These are phyloP conservation scores for Gadopsis marmoratus DNA, from an alignment of 2,797 vertebrate species.

Conservation along the genomic window DNA sequence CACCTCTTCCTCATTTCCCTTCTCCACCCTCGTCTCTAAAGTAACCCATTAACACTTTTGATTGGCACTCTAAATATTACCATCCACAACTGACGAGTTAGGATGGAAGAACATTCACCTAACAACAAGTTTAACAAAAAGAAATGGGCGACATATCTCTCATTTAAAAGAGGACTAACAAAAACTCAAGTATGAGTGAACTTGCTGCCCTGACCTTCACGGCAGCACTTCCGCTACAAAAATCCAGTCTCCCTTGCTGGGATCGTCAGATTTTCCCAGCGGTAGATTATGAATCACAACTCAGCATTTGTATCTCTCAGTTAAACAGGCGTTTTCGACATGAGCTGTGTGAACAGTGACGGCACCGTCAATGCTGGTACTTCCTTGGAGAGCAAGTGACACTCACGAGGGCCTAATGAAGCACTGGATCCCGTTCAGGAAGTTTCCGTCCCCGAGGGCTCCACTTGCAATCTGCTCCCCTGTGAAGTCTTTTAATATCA, in stretches of 20 bases:
- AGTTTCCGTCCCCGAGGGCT: slow-evolving; percentile 55
- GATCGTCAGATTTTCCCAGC: background rate
- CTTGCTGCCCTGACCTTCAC: background rate
- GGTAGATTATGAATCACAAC: background rate
- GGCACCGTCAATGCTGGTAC: slow-evolving; percentile 13
- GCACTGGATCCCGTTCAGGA: slow-evolving; percentile 53
- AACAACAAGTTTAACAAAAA: background rate
- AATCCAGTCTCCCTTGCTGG: background rate
- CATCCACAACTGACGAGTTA: background rate
- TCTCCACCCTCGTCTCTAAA: background rate
- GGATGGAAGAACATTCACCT: background rate
- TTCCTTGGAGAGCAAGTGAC: slow-evolving; percentile 53
- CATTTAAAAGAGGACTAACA: background rate
- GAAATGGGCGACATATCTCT: background rate
- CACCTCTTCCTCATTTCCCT: background rate
- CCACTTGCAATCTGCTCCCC: slow-evolving; percentile 67
- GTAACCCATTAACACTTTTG: background rate
- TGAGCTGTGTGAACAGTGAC: slow-evolving; percentile 31
- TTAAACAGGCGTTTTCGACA: slow-evolving; percentile 7
- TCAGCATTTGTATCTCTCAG: slow-evolving; percentile 10
- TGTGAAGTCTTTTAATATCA: slow-evolving; percentile 66
- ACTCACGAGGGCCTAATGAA: slow-evolving; percentile 57
- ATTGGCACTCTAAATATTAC: background rate
- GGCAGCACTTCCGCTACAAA: background rate
- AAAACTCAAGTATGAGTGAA: background rate